Evolutionary conservation across 1,140 invertebrate species (phyloP), one percentile per base, ranked within the genome.

Genomic region (Nautilus pompilius): DNA sequence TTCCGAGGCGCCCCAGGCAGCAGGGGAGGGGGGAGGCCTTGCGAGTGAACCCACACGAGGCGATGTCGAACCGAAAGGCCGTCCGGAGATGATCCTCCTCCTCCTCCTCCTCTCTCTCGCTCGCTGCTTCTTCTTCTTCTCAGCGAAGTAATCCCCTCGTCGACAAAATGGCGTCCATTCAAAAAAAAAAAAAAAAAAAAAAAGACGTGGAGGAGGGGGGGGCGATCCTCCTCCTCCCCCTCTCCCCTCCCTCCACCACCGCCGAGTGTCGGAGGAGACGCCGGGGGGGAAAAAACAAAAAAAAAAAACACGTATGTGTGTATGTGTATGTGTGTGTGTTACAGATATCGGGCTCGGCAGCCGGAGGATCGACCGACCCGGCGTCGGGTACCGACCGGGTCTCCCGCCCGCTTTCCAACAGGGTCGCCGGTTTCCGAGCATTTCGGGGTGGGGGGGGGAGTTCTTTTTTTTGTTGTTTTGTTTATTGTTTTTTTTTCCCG

Each of bases 111-210:
- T n/a, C 30, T 48, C 5, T n/a, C n/a, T n/a, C n/a, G 29, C 48
- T 61, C 45, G 5, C 17, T 22, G 29, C 32, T 20, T 45, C 28
- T 10, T 13, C 34, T 28, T 36, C 46, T 34, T 24, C 36, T 63
- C n/a, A 22, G 28, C 33, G 29, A 30, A 33, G 29, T 28, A 24
- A 53, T 29, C 28, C 51, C 51, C 33, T 57, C 65, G 34, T 46
- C 46, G 20, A 68, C 71, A 78, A 78, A 73, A 78, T 78, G 76
- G 76, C 76, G 76, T 70, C 76, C 69, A 70, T 62, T 70, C 62
- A 73, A 60, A 60, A 54, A 36, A 46, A 63, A 59, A 32, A 67
- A 56, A 48, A 65, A 67, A 51, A 58, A 65, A 65, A 56, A 34
- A 60, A 63, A 63, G 48, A 62, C 63, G 26, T 69, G 45, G 28